These are phyloP conservation scores for Orthonyx spaldingii DNA, from an alignment of 2,113 vertebrate genomes.

Conservation along the genomic window DNA sequence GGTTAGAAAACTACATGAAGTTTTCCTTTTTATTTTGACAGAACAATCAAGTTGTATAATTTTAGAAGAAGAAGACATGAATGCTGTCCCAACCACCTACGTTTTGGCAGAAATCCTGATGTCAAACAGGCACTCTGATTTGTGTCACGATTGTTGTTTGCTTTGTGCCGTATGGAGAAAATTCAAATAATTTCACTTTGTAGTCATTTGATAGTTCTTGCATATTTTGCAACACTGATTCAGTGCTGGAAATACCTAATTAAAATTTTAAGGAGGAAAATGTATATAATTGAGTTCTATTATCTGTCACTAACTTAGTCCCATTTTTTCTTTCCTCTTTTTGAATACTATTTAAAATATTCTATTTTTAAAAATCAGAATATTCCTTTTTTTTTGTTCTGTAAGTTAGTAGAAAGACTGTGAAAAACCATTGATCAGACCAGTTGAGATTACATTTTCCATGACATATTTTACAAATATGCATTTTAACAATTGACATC, in stretches of 20 bases:
- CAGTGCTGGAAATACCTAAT: background rate
- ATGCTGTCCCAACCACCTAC: conserved; percentile 2
- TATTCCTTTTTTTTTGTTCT: background rate
- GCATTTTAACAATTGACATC: background rate
- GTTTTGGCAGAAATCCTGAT: background rate
- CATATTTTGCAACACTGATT: background rate
- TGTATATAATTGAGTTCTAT: background rate
- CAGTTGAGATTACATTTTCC: background rate
- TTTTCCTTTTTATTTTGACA: conserved; percentile 36
- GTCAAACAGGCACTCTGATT: conserved; percentile 6
- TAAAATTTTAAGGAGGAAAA: background rate
- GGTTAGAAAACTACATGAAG: conserved; percentile 2
- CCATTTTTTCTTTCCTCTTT: background rate
- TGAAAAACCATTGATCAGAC: background rate
- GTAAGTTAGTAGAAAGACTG: background rate
- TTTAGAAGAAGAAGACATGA: background rate
- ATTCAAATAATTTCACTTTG: background rate
- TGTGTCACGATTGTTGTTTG: conserved; percentile 3
- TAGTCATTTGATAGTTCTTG: background rate
- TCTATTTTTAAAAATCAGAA: background rate
- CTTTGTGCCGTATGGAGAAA: conserved; percentile 14
- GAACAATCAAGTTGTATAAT: background rate
- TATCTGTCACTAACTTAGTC: background rate
- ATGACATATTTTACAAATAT: background rate
- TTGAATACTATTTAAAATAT: background rate